A percentile compares a stretch with the other conserved stretches of the same genome.
Evolutionary conservation across 2,113 vertebrate species (phyloP).

Genomic region (Aldabrachelys gigantea): DNA sequence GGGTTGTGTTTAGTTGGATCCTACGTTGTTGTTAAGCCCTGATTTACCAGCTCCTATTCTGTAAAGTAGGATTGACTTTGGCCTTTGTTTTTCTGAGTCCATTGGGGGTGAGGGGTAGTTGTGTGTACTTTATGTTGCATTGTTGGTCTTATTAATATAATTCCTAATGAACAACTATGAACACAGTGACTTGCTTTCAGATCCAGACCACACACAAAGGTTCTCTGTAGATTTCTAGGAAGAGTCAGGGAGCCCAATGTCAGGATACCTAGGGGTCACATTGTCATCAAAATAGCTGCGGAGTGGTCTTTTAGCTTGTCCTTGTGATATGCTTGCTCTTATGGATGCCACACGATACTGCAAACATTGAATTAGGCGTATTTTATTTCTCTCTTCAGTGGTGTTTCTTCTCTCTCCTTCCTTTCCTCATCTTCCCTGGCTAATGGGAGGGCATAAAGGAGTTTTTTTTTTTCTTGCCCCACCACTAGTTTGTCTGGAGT

Average conservation of each 20-base stretch:
- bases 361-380: not conserved
- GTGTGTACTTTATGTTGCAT: not conserved
- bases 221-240: not conserved
- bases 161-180: not conserved
- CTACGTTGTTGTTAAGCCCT: not conserved
- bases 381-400: not conserved
- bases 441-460: accelerated
- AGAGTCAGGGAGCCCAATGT: not conserved
- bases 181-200: not conserved
- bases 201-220: accelerated
- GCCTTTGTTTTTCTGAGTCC: not conserved
- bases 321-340: not conserved
- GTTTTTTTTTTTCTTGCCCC: not conserved
- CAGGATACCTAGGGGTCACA: accelerated
- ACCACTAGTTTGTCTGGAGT: not conserved
- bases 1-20: conserved; percentile 45
- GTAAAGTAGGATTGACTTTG: conserved; percentile 27
- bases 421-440: accelerated
- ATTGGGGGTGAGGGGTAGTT: too few species aligned
- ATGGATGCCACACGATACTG: accelerated
- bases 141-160: not conserved
- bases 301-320: not conserved
- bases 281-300: accelerated
- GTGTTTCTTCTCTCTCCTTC: not conserved
- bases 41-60: conserved; percentile 4